Conservation (phyloP, 2,113 vertebrate genomes). For the Nothocercus nigrocapillus region DNA sequence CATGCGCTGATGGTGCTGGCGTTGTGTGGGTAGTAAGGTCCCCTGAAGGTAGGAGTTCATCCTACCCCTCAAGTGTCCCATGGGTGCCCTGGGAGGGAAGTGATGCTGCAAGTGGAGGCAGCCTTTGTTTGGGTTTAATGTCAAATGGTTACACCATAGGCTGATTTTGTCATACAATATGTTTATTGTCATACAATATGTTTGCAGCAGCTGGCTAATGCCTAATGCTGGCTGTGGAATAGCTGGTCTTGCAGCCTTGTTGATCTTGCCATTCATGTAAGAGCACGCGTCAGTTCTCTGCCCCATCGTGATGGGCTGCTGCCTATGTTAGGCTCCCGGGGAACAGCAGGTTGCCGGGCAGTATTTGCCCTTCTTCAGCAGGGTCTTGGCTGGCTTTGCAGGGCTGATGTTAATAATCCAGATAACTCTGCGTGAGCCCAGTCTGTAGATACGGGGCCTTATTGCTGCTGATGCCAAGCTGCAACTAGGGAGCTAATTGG, state of each 20-base stretch:
- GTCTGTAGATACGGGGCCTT: neutral
- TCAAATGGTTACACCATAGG: neutral
- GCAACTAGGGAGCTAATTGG: neutral
- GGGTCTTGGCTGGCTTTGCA: neutral
- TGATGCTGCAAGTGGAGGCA: neutral
- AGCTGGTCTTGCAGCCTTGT: neutral
- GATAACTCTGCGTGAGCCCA: neutral
- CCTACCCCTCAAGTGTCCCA: neutral
- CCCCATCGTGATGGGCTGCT: neutral
- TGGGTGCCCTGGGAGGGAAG: neutral
- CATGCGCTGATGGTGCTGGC: neutral
- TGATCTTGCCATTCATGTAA: neutral
- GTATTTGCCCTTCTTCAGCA: neutral
- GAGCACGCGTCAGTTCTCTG: neutral
- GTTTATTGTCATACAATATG: neutral
- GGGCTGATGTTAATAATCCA: neutral
- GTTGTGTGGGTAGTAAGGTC: neutral
- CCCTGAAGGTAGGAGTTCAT: neutral
- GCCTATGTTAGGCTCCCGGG: neutral
- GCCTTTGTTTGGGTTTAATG: neutral
- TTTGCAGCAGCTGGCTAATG: neutral
- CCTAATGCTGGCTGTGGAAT: neutral
- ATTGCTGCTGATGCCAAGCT: neutral
- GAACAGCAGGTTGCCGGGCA: neutral
- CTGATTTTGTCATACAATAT: neutral